Evolutionary conservation across 2,797 vertebrate species (phyloP), one percentile per base, ranked within the genome.

Genomic region (Mycteria americana): DNA sequence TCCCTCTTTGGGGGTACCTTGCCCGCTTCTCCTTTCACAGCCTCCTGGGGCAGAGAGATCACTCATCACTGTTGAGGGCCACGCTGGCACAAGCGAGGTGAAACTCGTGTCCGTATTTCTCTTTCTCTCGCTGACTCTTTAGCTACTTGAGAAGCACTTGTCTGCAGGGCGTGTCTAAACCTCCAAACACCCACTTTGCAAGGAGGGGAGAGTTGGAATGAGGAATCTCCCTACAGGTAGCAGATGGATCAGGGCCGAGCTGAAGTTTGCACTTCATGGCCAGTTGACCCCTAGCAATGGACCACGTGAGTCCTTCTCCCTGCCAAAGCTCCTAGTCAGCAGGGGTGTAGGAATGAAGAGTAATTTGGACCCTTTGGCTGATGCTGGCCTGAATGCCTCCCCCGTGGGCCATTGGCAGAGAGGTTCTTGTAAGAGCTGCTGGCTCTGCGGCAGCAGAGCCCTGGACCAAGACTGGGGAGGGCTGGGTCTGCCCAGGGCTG

Each of bases 271-370:
- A 12, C 60, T 79, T 95, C 62, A 48, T 24, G 69, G 48, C 57
- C 85, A 45, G 45, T 11, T 92, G 85, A 76, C 69, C 72, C 79
- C 85, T 59, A 78, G 89, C 46, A 54, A 86, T 6, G 23, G 33
- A 46, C 80, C 89, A 78, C 4, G 1, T 2, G 11, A 28, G 46
- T 9, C 37, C 65, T 45, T 46, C 8, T 39, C 9, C 65, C 65
- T 78, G 83, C 69, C 92, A 93, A 88, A 75, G 62, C 83, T 75
- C 70, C 46, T 25, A 30, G 53, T 77, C 83, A 65, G 48, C 59
- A 59, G 50, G 53, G 24, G 18, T 2, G 7, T n/a, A 73, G 80
- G 63, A 86, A 73, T 43, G 53, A 41, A 69, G 50, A 0, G 2
- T 33, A 16, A 11, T 73, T 88, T 92, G 86, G 80, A 35, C 8